A percentile compares a stretch with the other conserved stretches of the same genome.
These are phyloP conservation scores for Fulmarus glacialis DNA, from an alignment of 2,113 vertebrate species.

Conservation along the genomic window DNA sequence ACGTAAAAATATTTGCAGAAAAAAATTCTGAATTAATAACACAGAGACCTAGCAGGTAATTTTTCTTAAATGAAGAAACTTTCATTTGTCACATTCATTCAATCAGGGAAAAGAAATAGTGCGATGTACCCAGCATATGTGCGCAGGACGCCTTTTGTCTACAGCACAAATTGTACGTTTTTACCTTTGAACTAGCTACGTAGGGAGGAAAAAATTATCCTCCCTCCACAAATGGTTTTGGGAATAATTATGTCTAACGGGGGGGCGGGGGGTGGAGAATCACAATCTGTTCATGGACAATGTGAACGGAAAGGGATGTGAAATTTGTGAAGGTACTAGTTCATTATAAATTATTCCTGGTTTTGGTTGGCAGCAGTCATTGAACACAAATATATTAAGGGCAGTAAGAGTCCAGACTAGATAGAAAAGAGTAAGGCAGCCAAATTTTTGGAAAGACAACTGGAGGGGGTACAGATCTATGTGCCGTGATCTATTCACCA, in stretches of 20 bases:
- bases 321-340: not conserved
- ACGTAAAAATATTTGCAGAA: not conserved
- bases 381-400: not conserved
- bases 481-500: not conserved
- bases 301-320: not conserved
- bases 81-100: not conserved
- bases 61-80: not conserved
- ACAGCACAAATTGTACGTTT: not conserved
- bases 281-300: not conserved
- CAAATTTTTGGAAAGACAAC: not conserved
- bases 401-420: not conserved
- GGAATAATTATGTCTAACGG: not conserved
- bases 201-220: not conserved
- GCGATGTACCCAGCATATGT: fast-evolving
- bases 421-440: not conserved
- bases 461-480: not conserved
- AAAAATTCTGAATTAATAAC: not conserved
- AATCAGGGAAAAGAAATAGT: not conserved
- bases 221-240: not conserved
- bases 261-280: too few species aligned
- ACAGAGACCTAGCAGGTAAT: not conserved
- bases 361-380: not conserved
- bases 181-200: not conserved
- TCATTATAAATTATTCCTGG: not conserved
- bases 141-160: not conserved